phyloP scores from a whole-genome alignment of 1,140 invertebrate species.

The Drosophila bocki region DNA sequence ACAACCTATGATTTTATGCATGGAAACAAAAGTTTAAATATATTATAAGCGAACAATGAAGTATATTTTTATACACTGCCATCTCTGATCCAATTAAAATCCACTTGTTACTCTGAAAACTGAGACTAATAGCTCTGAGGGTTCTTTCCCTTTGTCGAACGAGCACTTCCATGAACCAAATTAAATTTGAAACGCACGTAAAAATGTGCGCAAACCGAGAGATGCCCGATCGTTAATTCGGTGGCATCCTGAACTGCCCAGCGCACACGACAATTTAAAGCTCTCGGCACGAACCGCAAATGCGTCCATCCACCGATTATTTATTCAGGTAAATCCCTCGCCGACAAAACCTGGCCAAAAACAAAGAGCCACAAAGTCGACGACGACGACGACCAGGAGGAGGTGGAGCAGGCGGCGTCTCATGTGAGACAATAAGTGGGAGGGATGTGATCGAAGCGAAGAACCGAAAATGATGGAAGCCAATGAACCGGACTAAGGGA shows the following conservation, averaged over 20 bases:
- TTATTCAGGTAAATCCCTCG: slow-evolving; percentile 71
- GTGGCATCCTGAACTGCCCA: slow-evolving; percentile 67
- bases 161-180: slow-evolving; percentile 14
- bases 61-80: neutral
- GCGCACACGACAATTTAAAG: slow-evolving; percentile 67
- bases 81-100: neutral
- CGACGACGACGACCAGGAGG: neutral
- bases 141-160: slow-evolving; percentile 23
- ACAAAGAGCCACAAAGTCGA: slow-evolving; percentile 35
- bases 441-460: neutral
- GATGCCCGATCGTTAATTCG: slow-evolving; percentile 40
- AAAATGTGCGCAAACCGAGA: slow-evolving; percentile 15
- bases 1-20: neutral
- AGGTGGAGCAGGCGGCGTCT: neutral
- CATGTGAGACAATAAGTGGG: slow-evolving; percentile 8
- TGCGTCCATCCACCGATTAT: slow-evolving; percentile 52
- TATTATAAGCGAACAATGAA: neutral
- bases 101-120: neutral
- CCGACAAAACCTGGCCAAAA: slow-evolving; percentile 13
- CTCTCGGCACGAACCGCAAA: slow-evolving; percentile 65
- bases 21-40: neutral
- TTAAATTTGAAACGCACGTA: slow-evolving; percentile 37
- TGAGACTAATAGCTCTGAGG: neutral
- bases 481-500: slow-evolving; percentile 3
- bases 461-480: slow-evolving; percentile 4